Evolutionary conservation across 2,113 vertebrate genomes (phyloP).

Genomic region (Pseudopipra pipra): DNA sequence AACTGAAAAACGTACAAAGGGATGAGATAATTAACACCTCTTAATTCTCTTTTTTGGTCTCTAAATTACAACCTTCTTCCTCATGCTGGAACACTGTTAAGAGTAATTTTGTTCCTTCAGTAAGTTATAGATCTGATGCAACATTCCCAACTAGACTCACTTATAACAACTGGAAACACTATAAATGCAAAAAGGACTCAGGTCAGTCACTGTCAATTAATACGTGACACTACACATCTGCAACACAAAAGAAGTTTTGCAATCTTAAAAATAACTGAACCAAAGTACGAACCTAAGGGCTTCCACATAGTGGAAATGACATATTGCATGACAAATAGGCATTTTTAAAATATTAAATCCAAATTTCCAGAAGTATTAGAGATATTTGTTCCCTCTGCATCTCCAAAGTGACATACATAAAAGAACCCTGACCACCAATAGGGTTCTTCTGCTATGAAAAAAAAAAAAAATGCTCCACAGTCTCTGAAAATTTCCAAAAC

Average conservation of each 20-base stretch:
- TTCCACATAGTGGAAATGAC: not conserved
- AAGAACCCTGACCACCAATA: not conserved
- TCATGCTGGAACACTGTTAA: slow-evolving; percentile 10
- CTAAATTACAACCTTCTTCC: slow-evolving; percentile 41
- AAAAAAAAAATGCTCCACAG: not conserved
- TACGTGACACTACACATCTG: rapidly evolving
- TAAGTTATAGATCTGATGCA: not conserved
- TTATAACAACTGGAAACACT: not conserved
- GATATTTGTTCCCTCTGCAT: not conserved
- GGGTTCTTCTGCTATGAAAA: not conserved
- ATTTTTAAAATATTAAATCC: not conserved
- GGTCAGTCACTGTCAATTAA: not conserved
- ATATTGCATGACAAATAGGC: not conserved
- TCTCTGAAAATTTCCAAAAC: not conserved
- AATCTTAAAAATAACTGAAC: not conserved
- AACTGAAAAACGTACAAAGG: slow-evolving; percentile 23
- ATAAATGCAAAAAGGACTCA: not conserved
- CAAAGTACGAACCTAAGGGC: not conserved
- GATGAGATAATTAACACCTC: slow-evolving; percentile 44
- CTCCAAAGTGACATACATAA: not conserved
- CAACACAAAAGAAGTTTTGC: not conserved
- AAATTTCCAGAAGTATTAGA: not conserved
- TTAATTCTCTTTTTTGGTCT: slow-evolving; percentile 25
- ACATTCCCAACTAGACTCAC: not conserved
- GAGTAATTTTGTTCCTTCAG: slow-evolving; percentile 23